Conservation (phyloP, 2,113 vertebrate genomes). For the Anoura caudifer region DNA sequence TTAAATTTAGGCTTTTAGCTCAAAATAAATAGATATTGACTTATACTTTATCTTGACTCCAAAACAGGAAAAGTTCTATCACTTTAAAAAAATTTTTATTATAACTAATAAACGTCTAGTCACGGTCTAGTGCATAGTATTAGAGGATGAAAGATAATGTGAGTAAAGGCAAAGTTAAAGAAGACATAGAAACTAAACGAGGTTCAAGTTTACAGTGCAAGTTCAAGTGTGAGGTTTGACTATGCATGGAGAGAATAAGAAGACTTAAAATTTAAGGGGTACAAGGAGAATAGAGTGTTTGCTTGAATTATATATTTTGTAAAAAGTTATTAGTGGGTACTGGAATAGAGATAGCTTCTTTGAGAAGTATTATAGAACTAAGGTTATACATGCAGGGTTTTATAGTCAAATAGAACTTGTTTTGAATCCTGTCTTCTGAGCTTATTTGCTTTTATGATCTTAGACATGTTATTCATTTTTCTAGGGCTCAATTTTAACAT, state of each 20-base stretch:
- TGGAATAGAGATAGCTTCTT: background rate
- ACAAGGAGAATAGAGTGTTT: background rate
- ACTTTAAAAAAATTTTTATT: background rate
- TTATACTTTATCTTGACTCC: background rate
- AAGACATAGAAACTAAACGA: background rate
- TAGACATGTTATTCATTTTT: background rate
- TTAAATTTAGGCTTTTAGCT: background rate
- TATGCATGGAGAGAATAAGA: background rate
- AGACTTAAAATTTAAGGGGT: background rate
- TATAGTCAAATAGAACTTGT: background rate
- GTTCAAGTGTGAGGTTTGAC: background rate
- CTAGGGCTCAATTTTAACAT: background rate
- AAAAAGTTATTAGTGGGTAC: background rate
- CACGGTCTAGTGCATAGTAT: background rate
- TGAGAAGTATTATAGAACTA: background rate
- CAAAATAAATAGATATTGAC: background rate
- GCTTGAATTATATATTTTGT: background rate
- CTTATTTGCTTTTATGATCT: slow-evolving; percentile 2
- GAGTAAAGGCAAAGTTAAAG: background rate
- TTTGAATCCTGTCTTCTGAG: background rate
- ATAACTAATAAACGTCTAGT: background rate
- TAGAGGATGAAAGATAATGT: background rate
- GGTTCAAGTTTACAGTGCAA: background rate
- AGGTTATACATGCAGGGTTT: background rate
- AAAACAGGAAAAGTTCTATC: background rate